Base-by-base conservation (phyloP, 2,797 vertebrate species). In the Sebastes vulpes region DNA sequence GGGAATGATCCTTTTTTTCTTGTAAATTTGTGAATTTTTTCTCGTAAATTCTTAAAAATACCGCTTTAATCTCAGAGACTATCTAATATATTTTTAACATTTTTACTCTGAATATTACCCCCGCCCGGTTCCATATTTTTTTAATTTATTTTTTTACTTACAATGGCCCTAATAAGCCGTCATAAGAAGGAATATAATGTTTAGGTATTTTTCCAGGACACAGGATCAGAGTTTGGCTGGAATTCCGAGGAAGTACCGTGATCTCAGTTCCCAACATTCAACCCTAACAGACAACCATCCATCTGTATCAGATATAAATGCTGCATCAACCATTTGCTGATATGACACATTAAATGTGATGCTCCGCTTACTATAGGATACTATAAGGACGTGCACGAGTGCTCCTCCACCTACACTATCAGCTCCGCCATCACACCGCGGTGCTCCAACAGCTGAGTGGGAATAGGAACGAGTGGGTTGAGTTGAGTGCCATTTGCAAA, bases 401-500 rank as follows among this genome's bases (percentile, higher is more conserved):
- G 81, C 77, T 83, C 60, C 80, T 64, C 78, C 79, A 79, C 79
- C 79, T 73, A 66, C 82, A 35, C 60, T 54, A 56, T 75, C 75
- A 26, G 76, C 81, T 77, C 77, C 82, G 64, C 66, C 65, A 81
- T 66, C 77, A 67, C 67, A 77, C 75, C 72, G 74, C 60, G 16
- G 25, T 63, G 75, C 79, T 83, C 70, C 77, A 79, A 82, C 66
- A 79, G 70, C 69, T 66, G 80, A 83, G 77, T 78, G 70, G 85
- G 72, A 83, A 70, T 59, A 64, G 72, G 58, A 69, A 68, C 35
- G 65, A 79, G 82, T 81, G 77, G 77, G 79, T 52, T 65, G 61
- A 82, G 76, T 72, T n/a, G 54, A 79, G 87, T 83, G 81, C 75
- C 78, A 79, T 84, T 83, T 82, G 65, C 67, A 87, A 79, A 90